Conservation (phyloP, 92 coral and sea anemone genomes). For the Porites divaricata region DNA sequence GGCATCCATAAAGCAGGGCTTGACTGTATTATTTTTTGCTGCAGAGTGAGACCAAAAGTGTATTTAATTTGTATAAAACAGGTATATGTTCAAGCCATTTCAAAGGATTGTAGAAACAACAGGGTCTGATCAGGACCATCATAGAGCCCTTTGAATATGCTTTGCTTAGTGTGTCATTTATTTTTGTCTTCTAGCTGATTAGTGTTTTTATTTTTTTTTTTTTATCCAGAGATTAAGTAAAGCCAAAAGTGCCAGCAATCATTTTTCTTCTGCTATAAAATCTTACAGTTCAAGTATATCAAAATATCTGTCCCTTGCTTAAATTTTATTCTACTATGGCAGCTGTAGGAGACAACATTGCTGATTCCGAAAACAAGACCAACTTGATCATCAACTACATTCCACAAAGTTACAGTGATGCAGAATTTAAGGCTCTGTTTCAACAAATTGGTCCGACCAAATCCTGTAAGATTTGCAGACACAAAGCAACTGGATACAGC, state of each 20-base stretch:
- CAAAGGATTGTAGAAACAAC: no score
- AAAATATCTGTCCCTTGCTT: slow-evolving; percentile 42
- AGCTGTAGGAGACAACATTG: slow-evolving; percentile 16
- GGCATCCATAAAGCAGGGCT: no score
- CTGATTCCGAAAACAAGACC: slow-evolving; percentile 54
- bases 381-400: slow-evolving; percentile 82
- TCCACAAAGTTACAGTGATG: slow-evolving; percentile 78
- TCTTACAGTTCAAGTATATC: slow-evolving; percentile 21
- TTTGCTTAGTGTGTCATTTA: not conserved
- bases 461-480: slow-evolving; percentile 81
- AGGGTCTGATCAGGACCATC: not conserved
- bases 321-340: slow-evolving; percentile 52
- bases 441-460: slow-evolving; percentile 73
- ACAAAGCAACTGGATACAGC: slow-evolving; percentile 82
- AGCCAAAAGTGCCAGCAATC: slow-evolving; percentile 49
- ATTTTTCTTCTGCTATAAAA: slow-evolving; percentile 33
- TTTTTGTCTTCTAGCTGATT: slow-evolving; percentile 20
- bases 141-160: no score
- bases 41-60: no score
- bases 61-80: no score
- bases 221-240: slow-evolving; percentile 40
- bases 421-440: slow-evolving; percentile 72
- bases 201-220: slow-evolving; percentile 32
- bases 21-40: no score
- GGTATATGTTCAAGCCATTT: no score